phyloP scores from a whole-genome alignment of 2,888 invertebrate genomes.

The Periphyllus acericola region DNA sequence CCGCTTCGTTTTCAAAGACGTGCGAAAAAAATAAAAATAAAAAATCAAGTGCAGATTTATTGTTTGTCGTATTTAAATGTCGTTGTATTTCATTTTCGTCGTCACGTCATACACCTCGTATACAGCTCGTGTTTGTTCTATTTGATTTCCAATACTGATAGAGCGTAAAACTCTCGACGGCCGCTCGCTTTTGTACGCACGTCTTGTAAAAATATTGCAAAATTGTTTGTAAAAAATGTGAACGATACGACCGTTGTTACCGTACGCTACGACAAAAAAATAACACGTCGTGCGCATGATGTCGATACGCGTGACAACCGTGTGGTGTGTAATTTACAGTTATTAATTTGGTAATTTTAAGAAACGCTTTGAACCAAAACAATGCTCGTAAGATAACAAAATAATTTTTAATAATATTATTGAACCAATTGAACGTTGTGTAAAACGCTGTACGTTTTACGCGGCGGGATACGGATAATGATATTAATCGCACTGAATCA shows the following conservation, averaged over 20 bases:
- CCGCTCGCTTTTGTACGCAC: no score
- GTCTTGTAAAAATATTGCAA: no score
- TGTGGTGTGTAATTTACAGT: not conserved
- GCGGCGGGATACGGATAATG: not conserved
- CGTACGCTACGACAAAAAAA: no score
- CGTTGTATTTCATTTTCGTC: no score
- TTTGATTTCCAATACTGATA: not conserved
- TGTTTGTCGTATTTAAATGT: no score
- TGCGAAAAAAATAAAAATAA: no score
- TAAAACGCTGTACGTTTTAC: not conserved
- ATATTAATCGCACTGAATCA: not conserved
- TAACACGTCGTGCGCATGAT: not conserved
- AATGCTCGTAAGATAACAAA: not conserved
- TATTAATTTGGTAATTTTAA: constrained; percentile 29
- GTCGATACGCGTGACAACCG: not conserved
- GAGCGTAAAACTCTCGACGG: not conserved
- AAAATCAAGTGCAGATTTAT: no score
- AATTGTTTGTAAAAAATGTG: no score
- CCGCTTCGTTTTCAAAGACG: not conserved
- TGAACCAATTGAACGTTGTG: no score
- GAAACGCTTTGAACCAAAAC: not conserved
- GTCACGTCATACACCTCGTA: no score
- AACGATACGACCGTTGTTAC: no score
- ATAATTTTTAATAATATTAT: no score
- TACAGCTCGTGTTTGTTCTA: not conserved